These are phyloP conservation scores for Chaetodon trifasciatus DNA, from an alignment of 2,797 vertebrate genomes.

Conservation along the genomic window DNA sequence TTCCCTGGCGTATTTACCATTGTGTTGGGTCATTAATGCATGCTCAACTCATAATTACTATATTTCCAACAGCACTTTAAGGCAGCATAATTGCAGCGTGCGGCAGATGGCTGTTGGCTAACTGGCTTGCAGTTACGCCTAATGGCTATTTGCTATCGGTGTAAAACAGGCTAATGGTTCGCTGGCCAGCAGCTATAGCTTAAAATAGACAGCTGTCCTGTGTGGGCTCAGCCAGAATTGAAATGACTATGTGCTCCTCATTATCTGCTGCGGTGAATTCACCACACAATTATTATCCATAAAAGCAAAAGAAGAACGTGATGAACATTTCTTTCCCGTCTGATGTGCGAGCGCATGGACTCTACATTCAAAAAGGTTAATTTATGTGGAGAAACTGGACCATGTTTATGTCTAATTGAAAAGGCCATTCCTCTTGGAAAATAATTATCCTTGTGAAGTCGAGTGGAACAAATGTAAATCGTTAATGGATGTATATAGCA, in stretches of 20 bases:
- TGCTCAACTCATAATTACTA: constrained; percentile 76
- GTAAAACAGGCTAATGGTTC: constrained; percentile 82
- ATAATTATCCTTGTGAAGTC: constrained; percentile 64
- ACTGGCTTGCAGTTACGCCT: constrained; percentile 76
- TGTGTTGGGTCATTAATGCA: constrained; percentile 73
- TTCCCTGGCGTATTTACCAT: constrained; percentile 57
- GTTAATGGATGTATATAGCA: constrained; percentile 43
- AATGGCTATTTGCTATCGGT: constrained; percentile 81
- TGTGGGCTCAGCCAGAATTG: constrained; percentile 63
- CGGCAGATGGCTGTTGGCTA: constrained; percentile 78
- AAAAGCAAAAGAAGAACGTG: constrained; percentile 48
- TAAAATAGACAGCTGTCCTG: constrained; percentile 80
- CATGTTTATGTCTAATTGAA: constrained; percentile 54
- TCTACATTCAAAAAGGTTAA: constrained; percentile 55
- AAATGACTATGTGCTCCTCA: constrained; percentile 65
- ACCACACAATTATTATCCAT: constrained; percentile 46
- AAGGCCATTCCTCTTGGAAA: constrained; percentile 57
- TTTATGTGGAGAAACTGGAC: constrained; percentile 56
- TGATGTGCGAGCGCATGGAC: constrained; percentile 43
- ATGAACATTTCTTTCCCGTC: constrained; percentile 15
- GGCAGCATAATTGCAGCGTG: constrained; percentile 70
- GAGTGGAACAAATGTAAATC: constrained; percentile 63
- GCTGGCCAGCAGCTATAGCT: constrained; percentile 76
- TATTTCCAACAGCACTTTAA: constrained; percentile 77
- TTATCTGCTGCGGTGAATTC: constrained; percentile 66